These are phyloP conservation scores for Papilio machaon DNA, from an alignment of 1,140 invertebrate genomes.

Conservation along the genomic window DNA sequence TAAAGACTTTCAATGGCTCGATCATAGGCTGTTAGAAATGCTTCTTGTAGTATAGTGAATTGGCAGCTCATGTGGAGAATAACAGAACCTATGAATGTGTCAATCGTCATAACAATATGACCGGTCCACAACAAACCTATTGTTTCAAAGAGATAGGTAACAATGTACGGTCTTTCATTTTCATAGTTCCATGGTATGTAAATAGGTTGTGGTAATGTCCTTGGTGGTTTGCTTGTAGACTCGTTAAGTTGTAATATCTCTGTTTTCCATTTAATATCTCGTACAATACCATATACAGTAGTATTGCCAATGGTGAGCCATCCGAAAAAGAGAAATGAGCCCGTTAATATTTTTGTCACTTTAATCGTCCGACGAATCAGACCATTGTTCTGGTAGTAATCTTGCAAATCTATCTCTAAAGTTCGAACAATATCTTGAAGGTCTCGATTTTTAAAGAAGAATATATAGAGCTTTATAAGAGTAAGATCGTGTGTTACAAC, in stretches of 20 bases:
- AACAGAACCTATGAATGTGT: conserved; percentile 73
- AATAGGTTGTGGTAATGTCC: conserved; percentile 71
- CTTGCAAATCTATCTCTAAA: conserved; percentile 65
- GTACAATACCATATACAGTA: conserved; percentile 70
- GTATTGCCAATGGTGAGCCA: conserved; percentile 74
- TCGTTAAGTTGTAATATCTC: conserved; percentile 59
- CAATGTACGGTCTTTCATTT: conserved; percentile 58
- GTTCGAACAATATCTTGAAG: conserved; percentile 70
- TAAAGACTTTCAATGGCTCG: conserved; percentile 57
- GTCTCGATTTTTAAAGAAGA: conserved; percentile 71
- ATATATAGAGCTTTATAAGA: conserved; percentile 71
- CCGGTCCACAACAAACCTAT: conserved; percentile 75
- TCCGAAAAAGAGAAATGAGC: conserved; percentile 71
- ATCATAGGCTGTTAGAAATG: conserved; percentile 67
- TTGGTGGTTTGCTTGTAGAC: conserved; percentile 49
- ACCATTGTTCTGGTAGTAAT: conserved; percentile 67
- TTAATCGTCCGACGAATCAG: conserved; percentile 59
- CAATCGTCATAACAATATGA: conserved; percentile 76
- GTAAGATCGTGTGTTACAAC: conserved; percentile 77
- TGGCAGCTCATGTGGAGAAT: conserved; percentile 76
- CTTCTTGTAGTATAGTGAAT: conserved; percentile 70
- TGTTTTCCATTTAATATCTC: conserved; percentile 68
- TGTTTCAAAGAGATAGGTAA: conserved; percentile 70
- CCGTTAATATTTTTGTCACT: conserved; percentile 64
- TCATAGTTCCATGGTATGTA: conserved; percentile 75